phyloP scores from a whole-genome alignment of 1,140 invertebrate genomes.

The Heliothis subflexa region DNA sequence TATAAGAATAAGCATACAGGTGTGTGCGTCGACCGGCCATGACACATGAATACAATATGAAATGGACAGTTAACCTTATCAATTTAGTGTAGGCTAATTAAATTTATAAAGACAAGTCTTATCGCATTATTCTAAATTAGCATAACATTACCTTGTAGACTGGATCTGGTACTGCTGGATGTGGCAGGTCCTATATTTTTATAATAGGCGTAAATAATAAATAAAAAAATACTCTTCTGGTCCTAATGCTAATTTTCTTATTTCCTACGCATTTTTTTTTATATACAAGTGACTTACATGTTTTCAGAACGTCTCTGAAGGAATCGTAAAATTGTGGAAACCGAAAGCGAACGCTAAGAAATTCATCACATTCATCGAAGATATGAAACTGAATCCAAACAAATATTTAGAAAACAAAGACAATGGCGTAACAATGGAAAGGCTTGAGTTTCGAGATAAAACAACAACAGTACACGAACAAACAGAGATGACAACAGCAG shows the following conservation, averaged over 20 bases:
- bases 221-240: no score
- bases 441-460: slow-evolving; percentile 53
- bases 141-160: slow-evolving; percentile 54
- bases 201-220: no score
- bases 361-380: slow-evolving; percentile 73
- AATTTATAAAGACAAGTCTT: slow-evolving; percentile 10
- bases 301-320: slow-evolving; percentile 76
- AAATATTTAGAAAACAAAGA: slow-evolving; percentile 66
- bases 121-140: not conserved
- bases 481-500: slow-evolving; percentile 1
- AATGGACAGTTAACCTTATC: slow-evolving; percentile 10
- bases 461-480: slow-evolving; percentile 13
- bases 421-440: not conserved
- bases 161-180: no score
- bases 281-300: not conserved
- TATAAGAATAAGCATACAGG: not conserved
- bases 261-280: no score
- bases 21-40: not conserved
- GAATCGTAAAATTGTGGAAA: slow-evolving; percentile 77
- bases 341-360: slow-evolving; percentile 76
- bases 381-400: slow-evolving; percentile 71
- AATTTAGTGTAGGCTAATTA: not conserved
- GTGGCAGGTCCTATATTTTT: no score
- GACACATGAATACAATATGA: not conserved
- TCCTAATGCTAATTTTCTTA: no score